Base-by-base conservation (phyloP, 30 jellyfish, hydroid and myxozoan genomes). In the Aurelia aurita region DNA sequence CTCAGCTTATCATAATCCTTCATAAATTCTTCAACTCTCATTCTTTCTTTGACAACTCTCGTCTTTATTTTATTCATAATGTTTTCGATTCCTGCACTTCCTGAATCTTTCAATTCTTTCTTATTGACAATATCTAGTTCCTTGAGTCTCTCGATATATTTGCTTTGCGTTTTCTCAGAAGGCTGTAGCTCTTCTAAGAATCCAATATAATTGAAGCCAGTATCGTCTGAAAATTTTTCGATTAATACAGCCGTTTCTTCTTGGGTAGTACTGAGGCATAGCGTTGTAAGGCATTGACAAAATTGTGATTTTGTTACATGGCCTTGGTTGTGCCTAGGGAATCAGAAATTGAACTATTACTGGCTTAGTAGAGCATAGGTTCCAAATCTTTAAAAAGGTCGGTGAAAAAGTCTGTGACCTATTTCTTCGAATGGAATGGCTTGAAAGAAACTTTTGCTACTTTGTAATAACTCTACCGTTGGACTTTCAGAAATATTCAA, bases 291-390 rank as follows among this genome's bases (percentile, higher is more conserved):
- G 72, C 98, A 93, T 53, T 87, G 98, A 58, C 97, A 80, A 47
- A 93, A 83, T 60, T 93, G 98, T 11, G 98, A 93, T 71, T 59
- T 74, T 19, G 98, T 93, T 54, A 93, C 98, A 83, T 93, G 78
- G 75, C 98, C 98, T 39, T 54, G 83, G 77, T 93, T 87, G 91
- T 93, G 98, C 43, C 98, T 93, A 74, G 28, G 20, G 51, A 43
- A 35, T 39, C 51, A 25, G 45, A 32, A 49, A 32, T 9, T 20
- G 29, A 68, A 26, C 9, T 29, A 31, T 10, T 13, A 14, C 9
- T 13, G 15, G 9, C 8, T 15, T 15, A 31, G n/a, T n/a, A n/a
- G n/a, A n/a, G n/a, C n/a, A n/a, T n/a, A n/a, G n/a, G n/a, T n/a
- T n/a, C n/a, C n/a, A n/a, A n/a, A n/a, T n/a, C n/a, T n/a, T n/a